A percentile compares a stretch with the other conserved stretches of the same genome.
phyloP scores from a whole-genome alignment of 92 coral and sea anemone species.

The Heliopora coerulea region DNA sequence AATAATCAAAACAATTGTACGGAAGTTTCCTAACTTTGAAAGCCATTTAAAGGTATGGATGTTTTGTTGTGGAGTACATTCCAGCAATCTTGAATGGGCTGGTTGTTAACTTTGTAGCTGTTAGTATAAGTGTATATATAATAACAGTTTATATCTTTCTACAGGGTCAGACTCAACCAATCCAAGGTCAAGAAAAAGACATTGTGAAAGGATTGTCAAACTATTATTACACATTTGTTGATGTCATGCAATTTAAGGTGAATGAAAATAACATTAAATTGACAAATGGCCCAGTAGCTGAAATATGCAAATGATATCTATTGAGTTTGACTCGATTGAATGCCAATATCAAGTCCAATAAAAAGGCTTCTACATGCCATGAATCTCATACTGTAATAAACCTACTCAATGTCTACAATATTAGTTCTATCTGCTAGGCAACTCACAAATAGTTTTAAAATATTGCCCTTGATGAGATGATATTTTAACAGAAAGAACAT shows the following conservation, averaged over 20 bases:
- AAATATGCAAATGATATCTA: background rate
- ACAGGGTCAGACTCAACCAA: conserved; percentile 71
- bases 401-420: no score
- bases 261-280: no score
- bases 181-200: conserved; percentile 90
- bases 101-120: no score
- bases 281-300: background rate
- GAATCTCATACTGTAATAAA: no score
- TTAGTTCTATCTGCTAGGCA: no score
- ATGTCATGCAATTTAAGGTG: conserved; percentile 98
- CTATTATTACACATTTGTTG: conserved; percentile 96
- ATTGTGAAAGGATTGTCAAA: conserved; percentile 95
- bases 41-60: conserved; percentile 64
- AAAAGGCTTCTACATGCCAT: no score
- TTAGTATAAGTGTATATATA: background rate
- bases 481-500: no score
- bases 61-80: no score
- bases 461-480: no score
- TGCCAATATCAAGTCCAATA: no score
- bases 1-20: conserved; percentile 82
- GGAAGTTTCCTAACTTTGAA: conserved; percentile 86
- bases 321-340: background rate
- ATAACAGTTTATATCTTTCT: background rate
- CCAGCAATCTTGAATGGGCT: no score
- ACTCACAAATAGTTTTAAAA: no score